Evolutionary conservation across 2,888 invertebrate genomes (phyloP), one percentile per base, ranked within the genome.

Genomic region (Nephrotoma appendiculata): DNA sequence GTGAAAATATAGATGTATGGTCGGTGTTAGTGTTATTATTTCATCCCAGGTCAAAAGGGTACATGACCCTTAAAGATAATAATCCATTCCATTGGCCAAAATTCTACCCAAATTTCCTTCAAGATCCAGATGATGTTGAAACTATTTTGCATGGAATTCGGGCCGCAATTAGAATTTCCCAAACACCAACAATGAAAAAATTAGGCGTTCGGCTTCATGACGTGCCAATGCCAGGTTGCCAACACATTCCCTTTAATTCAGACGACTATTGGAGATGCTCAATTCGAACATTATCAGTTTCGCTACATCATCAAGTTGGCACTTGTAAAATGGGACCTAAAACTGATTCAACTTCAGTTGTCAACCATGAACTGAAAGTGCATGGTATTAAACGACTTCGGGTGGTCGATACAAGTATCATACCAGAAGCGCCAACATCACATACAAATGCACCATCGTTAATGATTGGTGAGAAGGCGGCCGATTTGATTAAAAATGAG

Each of bases 51-150:
- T 96, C 96, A n/a, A 92, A 92, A 41, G 96, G 96, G 0, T 92
- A 93, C 41, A 88, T 96, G 0, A 93, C 92, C 89, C 91, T 98
- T 7, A 93, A 92, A 88, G 94, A 95, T 83, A 94, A 91, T n/a
- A 94, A 97, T 91, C 96, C 97, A 0, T 93, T 94, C 84, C 94
- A 95, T 48, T 94, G 95, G 88, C 97, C 98, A 0, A 91, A 94
- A n/a, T 94, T 98, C 88, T 94, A 96, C 89, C 95, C 96, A 0
- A 96, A 97, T 89, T 97, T 97, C 90, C 93, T 97, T 87, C 93
- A 93, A 0, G 93, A 96, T 89, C 94, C 93, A 87, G 90, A 93
- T 42, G 93, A 96, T 89, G 90, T 94, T 0, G 92, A 92, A n/a
- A 94, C 94, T 0, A 91, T 95, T 86, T 90, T 95, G 5, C 93